Evolutionary conservation across 2,113 vertebrate genomes (phyloP).

Genomic region (Sinocyclocheilus maitianheensis): DNA sequence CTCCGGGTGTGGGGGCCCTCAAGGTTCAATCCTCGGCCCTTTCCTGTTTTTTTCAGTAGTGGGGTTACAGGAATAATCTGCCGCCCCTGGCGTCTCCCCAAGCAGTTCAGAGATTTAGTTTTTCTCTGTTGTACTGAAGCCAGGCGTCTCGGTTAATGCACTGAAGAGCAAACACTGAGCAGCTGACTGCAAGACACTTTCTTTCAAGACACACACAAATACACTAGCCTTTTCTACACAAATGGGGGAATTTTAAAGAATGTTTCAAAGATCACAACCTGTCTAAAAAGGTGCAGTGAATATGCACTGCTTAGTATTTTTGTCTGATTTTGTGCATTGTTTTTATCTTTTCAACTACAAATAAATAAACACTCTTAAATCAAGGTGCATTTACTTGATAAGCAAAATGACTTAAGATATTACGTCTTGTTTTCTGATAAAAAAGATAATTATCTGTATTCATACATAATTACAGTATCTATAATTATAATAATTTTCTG

Average conservation of each 20-base stretch:
- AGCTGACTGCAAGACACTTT: background rate
- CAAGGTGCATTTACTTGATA: background rate
- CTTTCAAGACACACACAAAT: background rate
- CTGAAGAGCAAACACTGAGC: background rate
- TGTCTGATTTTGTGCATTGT: background rate
- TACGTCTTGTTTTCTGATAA: background rate
- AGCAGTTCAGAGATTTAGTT: background rate
- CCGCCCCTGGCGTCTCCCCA: slow-evolving; percentile 11
- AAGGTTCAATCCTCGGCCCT: background rate
- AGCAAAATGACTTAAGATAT: background rate
- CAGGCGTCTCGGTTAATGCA: background rate
- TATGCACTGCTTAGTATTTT: background rate
- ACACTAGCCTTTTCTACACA: background rate
- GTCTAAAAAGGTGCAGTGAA: background rate
- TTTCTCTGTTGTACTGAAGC: slow-evolving; percentile 6
- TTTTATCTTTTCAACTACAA: background rate
- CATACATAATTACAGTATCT: too few relatives aligned
- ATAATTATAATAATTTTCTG: too few relatives aligned
- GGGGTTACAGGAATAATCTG: slow-evolving; percentile 13
- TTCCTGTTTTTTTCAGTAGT: slow-evolving; percentile 13
- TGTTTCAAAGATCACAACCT: background rate
- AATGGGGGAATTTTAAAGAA: background rate
- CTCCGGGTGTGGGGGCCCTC: slow-evolving; percentile 1
- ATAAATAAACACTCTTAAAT: too few relatives aligned
- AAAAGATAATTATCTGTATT: too few relatives aligned